Percentiles rank a stretch among this genome's conserved stretches.
These are phyloP conservation scores for Gyrodactylus salaris DNA, from an alignment of 1,140 invertebrate genomes.

Conservation along the genomic window DNA sequence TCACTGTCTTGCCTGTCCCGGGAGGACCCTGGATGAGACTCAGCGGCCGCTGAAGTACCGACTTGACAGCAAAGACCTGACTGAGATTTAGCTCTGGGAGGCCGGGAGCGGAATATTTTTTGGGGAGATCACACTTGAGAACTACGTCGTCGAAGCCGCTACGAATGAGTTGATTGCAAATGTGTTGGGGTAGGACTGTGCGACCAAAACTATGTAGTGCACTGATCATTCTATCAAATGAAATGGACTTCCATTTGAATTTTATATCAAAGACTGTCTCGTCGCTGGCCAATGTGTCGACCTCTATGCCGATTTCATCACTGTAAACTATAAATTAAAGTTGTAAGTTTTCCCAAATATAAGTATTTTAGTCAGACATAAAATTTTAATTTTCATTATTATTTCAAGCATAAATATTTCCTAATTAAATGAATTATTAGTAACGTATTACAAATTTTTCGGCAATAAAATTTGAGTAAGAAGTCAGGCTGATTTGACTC, in stretches of 20 bases:
- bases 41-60: conserved; percentile 70
- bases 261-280: conserved; percentile 66
- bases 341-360: neutral
- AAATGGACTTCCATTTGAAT: conserved; percentile 98
- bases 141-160: conserved; percentile 82
- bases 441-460: too few relatives aligned
- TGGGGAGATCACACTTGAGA: conserved; percentile 42
- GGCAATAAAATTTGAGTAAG: too few relatives aligned
- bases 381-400: neutral
- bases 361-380: neutral
- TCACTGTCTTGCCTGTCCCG: conserved; percentile 90
- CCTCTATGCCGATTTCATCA: conserved; percentile 80
- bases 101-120: conserved; percentile 78
- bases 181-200: conserved; percentile 79
- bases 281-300: conserved; percentile 42
- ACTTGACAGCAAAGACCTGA: conserved; percentile 92
- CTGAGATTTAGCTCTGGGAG: conserved; percentile 82
- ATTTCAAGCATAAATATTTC: too few relatives aligned
- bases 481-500: conserved; percentile 4
- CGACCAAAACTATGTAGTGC: conserved; percentile 75
- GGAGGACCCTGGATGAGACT: conserved; percentile 56
- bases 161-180: conserved; percentile 73
- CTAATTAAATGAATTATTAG: too few relatives aligned
- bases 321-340: conserved; percentile 35
- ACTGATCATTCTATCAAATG: conserved; percentile 87